Base-by-base conservation (phyloP, 2,888 invertebrate genomes). In the Diploptera punctata region DNA sequence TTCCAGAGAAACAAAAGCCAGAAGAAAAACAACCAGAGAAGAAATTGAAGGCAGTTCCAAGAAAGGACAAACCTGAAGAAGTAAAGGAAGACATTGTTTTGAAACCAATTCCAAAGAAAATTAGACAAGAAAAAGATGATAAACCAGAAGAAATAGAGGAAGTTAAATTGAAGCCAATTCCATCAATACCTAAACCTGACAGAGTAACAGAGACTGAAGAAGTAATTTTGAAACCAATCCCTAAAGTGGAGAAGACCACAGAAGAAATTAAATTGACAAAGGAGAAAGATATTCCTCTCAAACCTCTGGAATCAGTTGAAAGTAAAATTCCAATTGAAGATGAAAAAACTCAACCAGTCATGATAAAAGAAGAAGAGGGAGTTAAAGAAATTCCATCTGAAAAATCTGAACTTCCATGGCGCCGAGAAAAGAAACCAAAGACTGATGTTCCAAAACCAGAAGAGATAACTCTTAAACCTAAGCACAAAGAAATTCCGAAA, bases 131-230 rank as follows among this genome's bases (percentile, higher is more conserved):
- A 10, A 10, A 33, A 33, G 10, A 7, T 7, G 10, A 78, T 57
- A 73, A 75, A 49, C 31, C 81, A 77, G 78, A 80, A 33, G 83
- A 81, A 29, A 81, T 84, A 78, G 82, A 82, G 71, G 80, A 77
- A 73, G 76, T 83, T 61, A 82, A 82, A 9, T 72, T 79, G 67
- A 78, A 80, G 38, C 79, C 81, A 68, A 79, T 81, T 69, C 74
- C 73, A 31, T 76, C 77, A 71, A 82, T 82, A 76, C 78, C 81
- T 73, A 68, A 72, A 43, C 72, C 78, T 80, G 60, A 79, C 78
- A 71, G 75, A 72, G 75, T 75, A 75, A 75, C 76, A 67, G 65
- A 67, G 29, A 68, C 33, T 44, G 67, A 75, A 75, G 71, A 72
- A 43, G 47, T 69, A 82, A 83, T 74, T 0, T 68, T 77, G 61